These are phyloP conservation scores for Maccullochella peelii DNA, from an alignment of 2,113 vertebrate genomes.

Conservation along the genomic window DNA sequence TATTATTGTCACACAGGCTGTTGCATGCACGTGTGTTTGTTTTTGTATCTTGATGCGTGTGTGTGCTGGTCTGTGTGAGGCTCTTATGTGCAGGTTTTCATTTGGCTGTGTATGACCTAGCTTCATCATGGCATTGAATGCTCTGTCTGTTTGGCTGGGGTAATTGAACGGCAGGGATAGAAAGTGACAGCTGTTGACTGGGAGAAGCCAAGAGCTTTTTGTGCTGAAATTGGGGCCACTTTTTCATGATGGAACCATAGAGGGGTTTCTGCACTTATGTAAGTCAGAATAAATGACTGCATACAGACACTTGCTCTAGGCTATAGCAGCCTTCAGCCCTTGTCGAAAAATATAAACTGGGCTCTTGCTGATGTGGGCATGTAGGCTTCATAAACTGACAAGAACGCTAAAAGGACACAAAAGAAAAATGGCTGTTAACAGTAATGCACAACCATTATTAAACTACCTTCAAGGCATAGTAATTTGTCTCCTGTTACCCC, in stretches of 20 bases:
- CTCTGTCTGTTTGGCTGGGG: conserved; percentile 23
- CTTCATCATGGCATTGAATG: conserved; percentile 35
- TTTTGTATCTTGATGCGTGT: conserved; percentile 40
- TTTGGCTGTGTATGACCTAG: conserved; percentile 52
- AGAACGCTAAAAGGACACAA: not conserved
- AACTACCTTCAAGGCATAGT: conserved; percentile 18
- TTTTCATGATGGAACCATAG: conserved; percentile 12
- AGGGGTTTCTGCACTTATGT: conserved; percentile 16
- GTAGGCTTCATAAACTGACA: conserved; percentile 1
- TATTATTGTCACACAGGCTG: conserved; percentile 60
- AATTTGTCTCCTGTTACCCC: not conserved
- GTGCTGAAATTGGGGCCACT: conserved; percentile 16
- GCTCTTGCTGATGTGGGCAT: conserved; percentile 13
- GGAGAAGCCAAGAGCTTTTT: conserved; percentile 54
- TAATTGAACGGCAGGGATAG: conserved; percentile 50
- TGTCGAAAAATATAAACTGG: conserved; percentile 13
- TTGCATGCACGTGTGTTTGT: conserved; percentile 40
- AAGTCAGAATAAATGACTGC: conserved; percentile 40
- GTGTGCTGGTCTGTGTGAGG: conserved; percentile 23
- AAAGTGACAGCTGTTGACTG: conserved; percentile 63
- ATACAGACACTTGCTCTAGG: conserved; percentile 32
- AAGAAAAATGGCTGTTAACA: not conserved
- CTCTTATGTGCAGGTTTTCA: conserved; percentile 64
- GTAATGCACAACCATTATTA: conserved; percentile 16
- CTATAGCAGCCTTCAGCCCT: conserved; percentile 35